phyloP scores from a whole-genome alignment of 2,888 invertebrate genomes.

The Patella pellucida region DNA sequence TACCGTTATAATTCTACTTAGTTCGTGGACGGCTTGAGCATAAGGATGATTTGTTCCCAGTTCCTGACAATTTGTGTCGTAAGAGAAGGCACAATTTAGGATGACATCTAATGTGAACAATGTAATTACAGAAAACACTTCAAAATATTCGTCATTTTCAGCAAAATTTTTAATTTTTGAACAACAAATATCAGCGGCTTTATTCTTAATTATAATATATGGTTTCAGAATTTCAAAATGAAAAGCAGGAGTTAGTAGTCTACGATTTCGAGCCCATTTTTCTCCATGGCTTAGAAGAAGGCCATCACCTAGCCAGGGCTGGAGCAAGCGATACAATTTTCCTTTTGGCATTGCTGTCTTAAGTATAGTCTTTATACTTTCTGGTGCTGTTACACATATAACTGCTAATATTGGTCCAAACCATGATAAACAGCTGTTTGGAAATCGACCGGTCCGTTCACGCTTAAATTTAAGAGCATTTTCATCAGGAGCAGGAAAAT shows the following conservation, averaged over 20 bases:
- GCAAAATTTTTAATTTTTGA: slow-evolving; percentile 37
- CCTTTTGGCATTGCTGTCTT: slow-evolving; percentile 40
- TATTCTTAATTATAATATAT: slow-evolving; percentile 40
- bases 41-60: slow-evolving; percentile 36
- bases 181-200: slow-evolving; percentile 37
- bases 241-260: slow-evolving; percentile 49
- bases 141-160: slow-evolving; percentile 38
- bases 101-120: slow-evolving; percentile 52
- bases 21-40: slow-evolving; percentile 18
- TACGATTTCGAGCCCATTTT: slow-evolving; percentile 46
- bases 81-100: slow-evolving; percentile 57
- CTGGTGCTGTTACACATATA: slow-evolving; percentile 47
- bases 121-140: slow-evolving; percentile 41
- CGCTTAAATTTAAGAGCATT: slow-evolving; percentile 33
- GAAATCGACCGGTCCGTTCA: slow-evolving; percentile 26
- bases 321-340: slow-evolving; percentile 31
- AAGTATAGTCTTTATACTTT: slow-evolving; percentile 46
- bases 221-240: slow-evolving; percentile 48
- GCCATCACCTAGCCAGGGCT: slow-evolving; percentile 43
- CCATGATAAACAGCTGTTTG: slow-evolving; percentile 35
- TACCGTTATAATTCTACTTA: slow-evolving; percentile 31
- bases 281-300: slow-evolving; percentile 41
- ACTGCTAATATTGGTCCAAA: slow-evolving; percentile 40
- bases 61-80: slow-evolving; percentile 45
- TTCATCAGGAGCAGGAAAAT: slow-evolving; percentile 39